These are phyloP conservation scores for Tursiops truncatus DNA, from an alignment of 2,113 vertebrate genomes.

Conservation along the genomic window DNA sequence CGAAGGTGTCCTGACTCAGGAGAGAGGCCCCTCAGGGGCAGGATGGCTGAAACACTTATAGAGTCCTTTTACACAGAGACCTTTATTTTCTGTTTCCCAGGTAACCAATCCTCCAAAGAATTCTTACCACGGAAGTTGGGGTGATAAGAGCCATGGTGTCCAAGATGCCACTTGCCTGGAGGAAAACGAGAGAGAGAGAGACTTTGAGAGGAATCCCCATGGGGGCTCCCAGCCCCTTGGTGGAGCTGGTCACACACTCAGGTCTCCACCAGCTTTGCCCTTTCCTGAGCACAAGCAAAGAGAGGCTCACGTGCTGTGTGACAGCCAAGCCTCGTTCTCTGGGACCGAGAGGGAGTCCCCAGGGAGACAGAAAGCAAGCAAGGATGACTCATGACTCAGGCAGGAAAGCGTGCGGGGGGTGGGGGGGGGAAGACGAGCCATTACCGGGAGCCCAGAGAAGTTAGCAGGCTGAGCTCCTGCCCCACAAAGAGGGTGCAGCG, in stretches of 20 bases:
- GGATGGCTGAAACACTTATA: background rate
- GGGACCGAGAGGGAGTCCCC: background rate
- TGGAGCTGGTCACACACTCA: background rate
- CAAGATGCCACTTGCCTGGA: constrained; percentile 97
- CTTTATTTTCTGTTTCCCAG: background rate
- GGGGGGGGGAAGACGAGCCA: background rate
- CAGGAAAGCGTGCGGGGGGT: background rate
- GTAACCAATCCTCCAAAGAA: constrained; percentile 20
- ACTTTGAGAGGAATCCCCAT: background rate
- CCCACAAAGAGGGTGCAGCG: background rate
- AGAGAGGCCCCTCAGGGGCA: background rate
- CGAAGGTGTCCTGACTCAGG: background rate
- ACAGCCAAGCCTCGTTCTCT: background rate
- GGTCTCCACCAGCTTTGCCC: background rate
- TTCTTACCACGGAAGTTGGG: constrained; percentile 92
- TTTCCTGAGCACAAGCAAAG: background rate
- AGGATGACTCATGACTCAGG: background rate
- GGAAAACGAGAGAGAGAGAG: constrained; percentile 64
- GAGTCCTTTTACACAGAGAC: background rate
- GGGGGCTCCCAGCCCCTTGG: no score
- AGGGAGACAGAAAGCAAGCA: background rate
- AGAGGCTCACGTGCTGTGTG: background rate
- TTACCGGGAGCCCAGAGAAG: background rate
- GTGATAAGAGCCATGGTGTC: constrained; percentile 89
- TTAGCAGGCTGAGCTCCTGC: background rate